phyloP scores from a whole-genome alignment of 1,140 invertebrate species.

The Zaprionus lachaisei region DNA sequence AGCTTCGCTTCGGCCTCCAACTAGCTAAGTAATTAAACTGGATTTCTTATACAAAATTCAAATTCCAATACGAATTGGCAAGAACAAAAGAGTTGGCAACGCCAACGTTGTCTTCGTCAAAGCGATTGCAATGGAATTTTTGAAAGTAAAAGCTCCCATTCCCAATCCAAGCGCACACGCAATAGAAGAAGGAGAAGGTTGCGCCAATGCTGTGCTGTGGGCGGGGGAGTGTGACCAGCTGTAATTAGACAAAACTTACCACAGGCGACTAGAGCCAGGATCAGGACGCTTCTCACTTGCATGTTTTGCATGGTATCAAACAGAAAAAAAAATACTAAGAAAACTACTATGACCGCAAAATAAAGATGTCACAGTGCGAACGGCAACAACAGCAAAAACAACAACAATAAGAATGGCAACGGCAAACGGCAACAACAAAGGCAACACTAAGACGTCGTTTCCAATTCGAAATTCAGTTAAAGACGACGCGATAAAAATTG shows the following conservation, averaged over 20 bases:
- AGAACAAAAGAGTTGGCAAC: slow-evolving; percentile 8
- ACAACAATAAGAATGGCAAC: not conserved
- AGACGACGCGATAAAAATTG: slow-evolving; percentile 22
- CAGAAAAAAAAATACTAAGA: slow-evolving; percentile 13
- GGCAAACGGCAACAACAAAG: no score
- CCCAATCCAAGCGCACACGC: slow-evolving; percentile 29
- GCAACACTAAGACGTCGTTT: slow-evolving; percentile 21
- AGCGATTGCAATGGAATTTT: slow-evolving; percentile 63
- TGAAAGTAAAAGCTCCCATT: slow-evolving; percentile 74
- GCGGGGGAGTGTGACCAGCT: slow-evolving; percentile 10
- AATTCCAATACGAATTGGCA: slow-evolving; percentile 18
- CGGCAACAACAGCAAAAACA: slow-evolving; percentile 15
- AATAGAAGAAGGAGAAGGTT: slow-evolving; percentile 53
- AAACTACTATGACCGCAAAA: slow-evolving; percentile 21
- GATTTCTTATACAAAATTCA: slow-evolving; percentile 26
- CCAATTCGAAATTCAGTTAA: slow-evolving; percentile 26
- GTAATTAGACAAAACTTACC: slow-evolving; percentile 55
- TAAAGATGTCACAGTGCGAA: slow-evolving; percentile 8
- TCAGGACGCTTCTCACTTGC: slow-evolving; percentile 54
- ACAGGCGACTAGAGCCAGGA: slow-evolving; percentile 59
- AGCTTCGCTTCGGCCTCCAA: slow-evolving; percentile 62
- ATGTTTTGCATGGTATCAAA: slow-evolving; percentile 47
- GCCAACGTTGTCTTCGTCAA: slow-evolving; percentile 4
- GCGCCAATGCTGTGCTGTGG: slow-evolving; percentile 44
- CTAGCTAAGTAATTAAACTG: slow-evolving; percentile 48